Evolutionary conservation across 2,888 invertebrate species (phyloP).

Genomic region (Meteorus colon): DNA sequence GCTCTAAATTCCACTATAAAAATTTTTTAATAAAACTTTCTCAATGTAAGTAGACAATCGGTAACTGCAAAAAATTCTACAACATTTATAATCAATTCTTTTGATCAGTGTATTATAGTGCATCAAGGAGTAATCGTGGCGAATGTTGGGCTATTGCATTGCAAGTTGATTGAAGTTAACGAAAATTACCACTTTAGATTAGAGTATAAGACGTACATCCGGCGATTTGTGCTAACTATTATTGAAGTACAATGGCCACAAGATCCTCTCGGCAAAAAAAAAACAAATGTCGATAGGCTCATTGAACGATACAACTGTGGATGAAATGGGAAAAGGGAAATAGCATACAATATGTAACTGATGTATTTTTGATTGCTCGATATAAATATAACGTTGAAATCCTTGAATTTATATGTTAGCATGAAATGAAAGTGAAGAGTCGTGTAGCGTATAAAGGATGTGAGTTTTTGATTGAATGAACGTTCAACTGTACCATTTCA

Average conservation of each 20-base stretch:
- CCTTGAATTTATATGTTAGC: no score
- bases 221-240: conserved; percentile 46
- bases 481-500: conserved; percentile 7
- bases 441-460: background rate
- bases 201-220: conserved; percentile 49
- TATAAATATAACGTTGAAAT: background rate
- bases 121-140: conserved; percentile 38
- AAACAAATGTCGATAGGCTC: background rate
- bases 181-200: conserved; percentile 51
- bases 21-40: no score
- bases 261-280: background rate
- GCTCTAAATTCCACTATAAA: no score
- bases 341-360: background rate
- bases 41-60: no score
- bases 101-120: background rate
- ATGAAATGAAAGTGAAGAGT: background rate
- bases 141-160: conserved; percentile 44
- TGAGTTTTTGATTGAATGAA: conserved; percentile 12
- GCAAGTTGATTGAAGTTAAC: conserved; percentile 50
- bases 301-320: no score
- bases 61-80: no score
- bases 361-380: background rate
- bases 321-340: background rate
- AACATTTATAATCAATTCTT: no score
- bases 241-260: conserved; percentile 24